A percentile compares a stretch with the other conserved stretches of the same genome.
phyloP scores from a whole-genome alignment of 1,140 invertebrate genomes.

The Leptinotarsa defecta region DNA sequence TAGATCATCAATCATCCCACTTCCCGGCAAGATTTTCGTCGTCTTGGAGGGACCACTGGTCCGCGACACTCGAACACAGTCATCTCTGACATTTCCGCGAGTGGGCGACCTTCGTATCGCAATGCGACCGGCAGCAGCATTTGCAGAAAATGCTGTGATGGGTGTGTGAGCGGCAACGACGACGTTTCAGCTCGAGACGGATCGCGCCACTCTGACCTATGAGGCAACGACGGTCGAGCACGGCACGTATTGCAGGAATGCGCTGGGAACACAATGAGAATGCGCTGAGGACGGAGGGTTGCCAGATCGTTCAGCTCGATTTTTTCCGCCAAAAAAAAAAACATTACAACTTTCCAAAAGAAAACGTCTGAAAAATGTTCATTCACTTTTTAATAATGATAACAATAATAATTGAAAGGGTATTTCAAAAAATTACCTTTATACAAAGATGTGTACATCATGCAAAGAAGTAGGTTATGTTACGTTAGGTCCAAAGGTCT shows the following conservation, averaged over 20 bases:
- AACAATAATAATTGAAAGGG: too few species aligned
- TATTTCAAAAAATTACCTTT: too few species aligned
- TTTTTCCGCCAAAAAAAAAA: too few species aligned
- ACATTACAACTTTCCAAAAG: too few species aligned
- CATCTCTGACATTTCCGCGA: constrained; percentile 37
- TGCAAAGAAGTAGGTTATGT: too few species aligned
- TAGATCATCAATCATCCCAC: too few species aligned
- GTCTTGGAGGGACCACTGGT: background rate
- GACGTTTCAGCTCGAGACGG: constrained; percentile 23
- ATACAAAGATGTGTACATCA: too few species aligned
- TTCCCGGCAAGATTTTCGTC: too few species aligned
- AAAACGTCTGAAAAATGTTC: too few species aligned
- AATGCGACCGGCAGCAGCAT: background rate
- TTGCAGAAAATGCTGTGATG: background rate
- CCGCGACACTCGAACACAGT: constrained; percentile 22
- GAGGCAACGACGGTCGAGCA: constrained; percentile 29
- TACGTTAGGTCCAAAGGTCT: too few species aligned
- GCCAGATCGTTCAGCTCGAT: too few species aligned
- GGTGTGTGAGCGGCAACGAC: constrained; percentile 11
- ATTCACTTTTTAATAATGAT: too few species aligned
- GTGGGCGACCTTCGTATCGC: constrained; percentile 35
- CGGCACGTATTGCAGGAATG: constrained; percentile 33
- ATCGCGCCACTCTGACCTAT: constrained; percentile 37
- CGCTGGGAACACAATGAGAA: constrained; percentile 31
- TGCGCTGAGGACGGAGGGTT: background rate